Conservation (phyloP, 2,113 vertebrate species). For the Oncorhynchus mykiss region DNA sequence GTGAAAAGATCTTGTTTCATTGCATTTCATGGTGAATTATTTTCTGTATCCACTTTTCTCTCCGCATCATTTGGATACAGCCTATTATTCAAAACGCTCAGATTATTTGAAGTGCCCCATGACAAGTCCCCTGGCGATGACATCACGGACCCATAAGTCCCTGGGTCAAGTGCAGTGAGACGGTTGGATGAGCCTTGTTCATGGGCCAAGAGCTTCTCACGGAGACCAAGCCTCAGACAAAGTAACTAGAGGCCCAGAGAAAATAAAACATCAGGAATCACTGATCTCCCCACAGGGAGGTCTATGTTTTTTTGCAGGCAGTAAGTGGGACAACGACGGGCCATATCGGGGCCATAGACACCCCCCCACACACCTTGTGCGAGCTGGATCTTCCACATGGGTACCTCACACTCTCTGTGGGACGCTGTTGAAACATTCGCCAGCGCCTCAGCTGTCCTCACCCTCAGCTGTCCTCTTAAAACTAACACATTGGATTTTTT, state of each 20-base stretch:
- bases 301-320: slow-evolving; percentile 34
- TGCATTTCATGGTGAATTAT: not conserved
- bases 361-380: not conserved
- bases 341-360: too few species aligned
- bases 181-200: not conserved
- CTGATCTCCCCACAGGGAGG: slow-evolving; percentile 40
- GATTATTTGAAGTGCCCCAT: not conserved
- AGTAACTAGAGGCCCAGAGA: slow-evolving; percentile 46
- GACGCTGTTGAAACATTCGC: slow-evolving; percentile 51
- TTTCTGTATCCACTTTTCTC: not conserved
- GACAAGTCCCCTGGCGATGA: slow-evolving; percentile 7
- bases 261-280: slow-evolving; percentile 50
- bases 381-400: slow-evolving; percentile 50
- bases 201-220: slow-evolving; percentile 22
- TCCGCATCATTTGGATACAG: too few species aligned
- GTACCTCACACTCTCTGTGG: slow-evolving; percentile 52
- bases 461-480: slow-evolving; percentile 36
- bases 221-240: slow-evolving; percentile 33
- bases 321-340: too few species aligned
- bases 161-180: not conserved
- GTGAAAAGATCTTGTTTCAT: slow-evolving; percentile 7
- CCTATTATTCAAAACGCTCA: not conserved
- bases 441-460: slow-evolving; percentile 48
- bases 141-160: slow-evolving; percentile 7
- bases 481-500: slow-evolving; percentile 20